Base-by-base conservation (phyloP, 2,113 vertebrate species). In the Anarrhichthys ocellatus region DNA sequence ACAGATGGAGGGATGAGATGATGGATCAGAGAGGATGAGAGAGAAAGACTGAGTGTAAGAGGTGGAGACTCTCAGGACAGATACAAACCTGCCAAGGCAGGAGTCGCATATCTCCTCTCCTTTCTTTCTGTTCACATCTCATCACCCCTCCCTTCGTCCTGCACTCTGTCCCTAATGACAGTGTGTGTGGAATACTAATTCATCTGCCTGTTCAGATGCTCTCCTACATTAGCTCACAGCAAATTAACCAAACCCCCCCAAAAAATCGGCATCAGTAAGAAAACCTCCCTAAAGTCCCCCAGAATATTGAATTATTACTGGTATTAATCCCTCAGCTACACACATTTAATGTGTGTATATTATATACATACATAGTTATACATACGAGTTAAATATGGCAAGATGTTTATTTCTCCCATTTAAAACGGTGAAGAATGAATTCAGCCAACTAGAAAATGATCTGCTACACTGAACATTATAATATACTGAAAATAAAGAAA, bases 161-260 rank as follows among this genome's bases (percentile, higher is more conserved):
- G 36, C 48, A 34, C 46, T 17, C 15, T 48, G 46, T 42, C 78
- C 42, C 65, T 63, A 20, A 38, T 44, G 17, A 76, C 2, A 1
- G 22, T 36, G 48, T 44, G 52, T 38, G 52, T n/a, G 18, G 27
- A 82, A 80, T 80, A 34, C 15, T 46, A 77, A 83, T 83, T 69
- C 0, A 68, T 56, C 54, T 56, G 38, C 38, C 40, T 22, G 18
- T 66, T 64, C 62, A 85, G 44, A 24, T 42, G 20, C 15, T 64
- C 50, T 36, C 73, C 10, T 4, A 13, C 48, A 64, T 66, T 38
- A 38, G 44, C 32, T 46, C 22, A 61, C 38, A 70, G 17, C 32
- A 61, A 72, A 77, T 29, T 1, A 56, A 36, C 52, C 50, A 6
- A 24, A 34, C 32, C 32, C 32, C 32, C 10, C 52, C 38, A 36